A percentile compares a stretch with the other conserved stretches of the same genome.
phyloP scores from a whole-genome alignment of 1,140 invertebrate genomes.

The Aphaenogaster floridana region DNA sequence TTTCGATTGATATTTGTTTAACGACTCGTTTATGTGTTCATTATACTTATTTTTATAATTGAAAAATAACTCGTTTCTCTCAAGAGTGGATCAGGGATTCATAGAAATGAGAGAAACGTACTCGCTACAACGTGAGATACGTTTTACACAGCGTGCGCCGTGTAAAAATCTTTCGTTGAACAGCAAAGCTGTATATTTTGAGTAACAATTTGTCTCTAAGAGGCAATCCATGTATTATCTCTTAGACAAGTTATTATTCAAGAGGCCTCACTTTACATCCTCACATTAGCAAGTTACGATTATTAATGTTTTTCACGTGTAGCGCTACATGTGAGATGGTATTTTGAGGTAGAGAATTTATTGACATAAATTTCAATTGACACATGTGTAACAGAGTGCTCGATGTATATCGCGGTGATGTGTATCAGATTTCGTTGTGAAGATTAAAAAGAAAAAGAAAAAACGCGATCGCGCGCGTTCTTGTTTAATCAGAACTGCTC shows the following conservation, averaged over 20 bases:
- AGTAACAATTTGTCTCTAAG: slow-evolving; percentile 20
- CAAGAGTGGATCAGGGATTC: background rate
- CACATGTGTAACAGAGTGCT: background rate
- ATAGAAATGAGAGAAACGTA: slow-evolving; percentile 10
- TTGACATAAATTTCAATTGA: background rate
- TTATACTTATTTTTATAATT: slow-evolving; percentile 13
- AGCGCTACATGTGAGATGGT: background rate
- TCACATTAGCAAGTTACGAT: slow-evolving; percentile 1
- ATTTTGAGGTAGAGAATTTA: slow-evolving; percentile 11
- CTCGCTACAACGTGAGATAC: background rate
- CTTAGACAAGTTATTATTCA: background rate
- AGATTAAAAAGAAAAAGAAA: background rate
- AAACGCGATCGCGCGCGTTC: slow-evolving; percentile 36
- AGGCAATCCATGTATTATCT: background rate
- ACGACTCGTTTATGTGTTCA: slow-evolving; percentile 10
- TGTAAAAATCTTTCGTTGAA: slow-evolving; percentile 1
- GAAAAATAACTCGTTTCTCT: slow-evolving; percentile 14
- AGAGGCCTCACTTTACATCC: slow-evolving; percentile 9
- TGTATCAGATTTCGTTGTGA: background rate
- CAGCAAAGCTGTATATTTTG: background rate
- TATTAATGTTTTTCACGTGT: background rate
- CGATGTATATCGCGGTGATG: background rate
- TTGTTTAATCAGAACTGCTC: slow-evolving; percentile 10
- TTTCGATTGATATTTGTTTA: slow-evolving; percentile 18
- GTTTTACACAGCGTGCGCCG: background rate